Base-by-base conservation (phyloP, 30 jellyfish, hydroid and myxozoan species). In the Aurelia aurita region DNA sequence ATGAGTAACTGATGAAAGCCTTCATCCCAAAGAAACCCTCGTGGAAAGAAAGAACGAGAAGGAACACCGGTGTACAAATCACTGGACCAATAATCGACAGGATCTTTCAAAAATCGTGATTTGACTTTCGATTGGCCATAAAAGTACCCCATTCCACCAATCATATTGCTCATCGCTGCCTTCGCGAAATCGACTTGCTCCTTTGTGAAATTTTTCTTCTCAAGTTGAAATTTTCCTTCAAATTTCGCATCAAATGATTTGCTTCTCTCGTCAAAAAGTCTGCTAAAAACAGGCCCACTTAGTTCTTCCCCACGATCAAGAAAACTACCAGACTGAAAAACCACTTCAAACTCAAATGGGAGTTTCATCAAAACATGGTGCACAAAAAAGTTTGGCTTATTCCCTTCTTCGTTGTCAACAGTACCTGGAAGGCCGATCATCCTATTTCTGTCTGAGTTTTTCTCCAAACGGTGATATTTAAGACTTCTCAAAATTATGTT, bases 1-100 rank as follows among this genome's bases (percentile, higher is more conserved):
- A 93, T 78, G 75, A 93, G 69, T 62, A 93, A 65, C 60, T 93
- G 98, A 58, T 93, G 98, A 65, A 93, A 93, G 1, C 98, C 98
- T 84, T 93, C 98, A 77, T 93, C 98, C 98, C 98, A 93, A 28
- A 93, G 87, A 67, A 93, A 93, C 29, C 98, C 98, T 25, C 98
- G 84, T 11, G 98, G 98, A 74, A 93, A 93, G 82, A 93, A 93
- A 11, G 98, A 93, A 21, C 98, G 90, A 45, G 98, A 93, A 3
- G 98, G 98, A 22, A 93, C 98, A 21, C 90, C 98, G 21, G 98
- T 87, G 79, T 67, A 87, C 84, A 93, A 74, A 22, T 77, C 96
- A 39, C 92, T 73, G 23, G 84, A 18, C 97, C 97, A 93, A 59
- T 93, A 93, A 18, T 83, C 91, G 29, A 80, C 88, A 10, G 98